Evolutionary conservation across 2,888 invertebrate species (phyloP).

Genomic region (Subacronicta megacephala): DNA sequence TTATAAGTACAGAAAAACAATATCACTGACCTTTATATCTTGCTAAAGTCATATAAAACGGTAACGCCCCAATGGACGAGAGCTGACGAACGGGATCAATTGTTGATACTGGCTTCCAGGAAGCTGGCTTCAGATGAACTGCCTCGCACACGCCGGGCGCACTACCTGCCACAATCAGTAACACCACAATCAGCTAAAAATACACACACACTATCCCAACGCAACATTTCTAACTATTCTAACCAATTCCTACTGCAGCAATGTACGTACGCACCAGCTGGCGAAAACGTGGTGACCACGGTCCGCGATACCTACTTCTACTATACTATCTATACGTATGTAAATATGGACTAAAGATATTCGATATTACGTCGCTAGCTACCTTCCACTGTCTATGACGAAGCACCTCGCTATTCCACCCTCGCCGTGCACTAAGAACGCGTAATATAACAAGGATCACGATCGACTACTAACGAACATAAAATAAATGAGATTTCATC

Average conservation of each 20-base stretch:
- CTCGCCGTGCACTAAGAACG: slow-evolving; percentile 67
- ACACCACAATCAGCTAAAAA: slow-evolving; percentile 62
- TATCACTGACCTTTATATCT: slow-evolving; percentile 95
- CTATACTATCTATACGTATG: slow-evolving; percentile 73
- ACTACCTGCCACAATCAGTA: slow-evolving; percentile 81
- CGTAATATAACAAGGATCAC: slow-evolving; percentile 70
- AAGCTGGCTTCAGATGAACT: slow-evolving; percentile 67
- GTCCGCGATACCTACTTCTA: slow-evolving; percentile 72
- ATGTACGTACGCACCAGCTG: slow-evolving; percentile 87
- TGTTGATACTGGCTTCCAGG: slow-evolving; percentile 84
- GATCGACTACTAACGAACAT: slow-evolving; percentile 73
- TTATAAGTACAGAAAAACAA: slow-evolving; percentile 23
- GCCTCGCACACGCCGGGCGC: slow-evolving; percentile 81
- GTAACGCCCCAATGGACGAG: slow-evolving; percentile 96
- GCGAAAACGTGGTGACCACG: slow-evolving; percentile 87
- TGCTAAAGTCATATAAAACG: slow-evolving; percentile 99
- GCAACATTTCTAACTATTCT: slow-evolving; percentile 65
- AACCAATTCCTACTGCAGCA: slow-evolving; percentile 78
- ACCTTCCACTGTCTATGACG: slow-evolving; percentile 86
- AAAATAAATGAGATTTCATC: slow-evolving; percentile 80
- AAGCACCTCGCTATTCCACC: slow-evolving; percentile 76
- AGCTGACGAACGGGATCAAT: slow-evolving; percentile 88
- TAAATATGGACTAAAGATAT: slow-evolving; percentile 83
- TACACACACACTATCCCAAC: slow-evolving; percentile 60
- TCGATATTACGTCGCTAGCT: slow-evolving; percentile 80